A percentile compares a stretch with the other conserved stretches of the same genome.
phyloP scores from a whole-genome alignment of 2,888 invertebrate species.

The Cynaeus angustus region DNA sequence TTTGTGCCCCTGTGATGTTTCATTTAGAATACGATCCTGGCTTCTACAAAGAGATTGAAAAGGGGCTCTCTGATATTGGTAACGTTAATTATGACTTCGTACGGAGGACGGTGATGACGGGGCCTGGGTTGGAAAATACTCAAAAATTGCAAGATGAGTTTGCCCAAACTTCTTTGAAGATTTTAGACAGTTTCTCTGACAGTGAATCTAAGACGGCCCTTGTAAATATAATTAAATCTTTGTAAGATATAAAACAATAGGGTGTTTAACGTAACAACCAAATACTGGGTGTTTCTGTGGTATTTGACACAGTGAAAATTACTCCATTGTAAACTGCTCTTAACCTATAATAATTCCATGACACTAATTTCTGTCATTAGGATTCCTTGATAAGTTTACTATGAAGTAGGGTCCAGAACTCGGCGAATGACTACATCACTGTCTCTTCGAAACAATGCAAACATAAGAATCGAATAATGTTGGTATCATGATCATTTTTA shows the following conservation, averaged over 20 bases:
- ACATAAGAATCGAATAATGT: too few species aligned
- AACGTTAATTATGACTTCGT: constrained; percentile 77
- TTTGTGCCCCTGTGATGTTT: constrained; percentile 87
- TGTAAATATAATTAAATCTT: constrained; percentile 85
- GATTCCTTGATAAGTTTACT: too few species aligned
- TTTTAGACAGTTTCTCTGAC: constrained; percentile 82
- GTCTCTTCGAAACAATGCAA: too few species aligned
- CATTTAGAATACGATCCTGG: constrained; percentile 83
- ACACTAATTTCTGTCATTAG: too few species aligned
- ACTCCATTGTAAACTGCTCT: too few species aligned
- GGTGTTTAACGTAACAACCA: too few species aligned
- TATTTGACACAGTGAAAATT: too few species aligned
- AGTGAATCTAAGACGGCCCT: constrained; percentile 88
- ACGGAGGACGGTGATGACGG: constrained; percentile 66
- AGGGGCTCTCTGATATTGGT: constrained; percentile 76
- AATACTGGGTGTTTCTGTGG: too few species aligned
- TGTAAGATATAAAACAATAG: constrained; percentile 45
- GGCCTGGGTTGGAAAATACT: constrained; percentile 83
- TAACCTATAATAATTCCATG: too few species aligned
- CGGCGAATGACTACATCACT: too few species aligned
- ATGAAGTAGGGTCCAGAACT: too few species aligned
- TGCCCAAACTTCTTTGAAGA: constrained; percentile 74
- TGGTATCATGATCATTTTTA: too few species aligned
- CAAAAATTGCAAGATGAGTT: constrained; percentile 82
- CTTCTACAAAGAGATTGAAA: constrained; percentile 79